These are phyloP conservation scores for Hydrophis major DNA, from an alignment of 2,797 vertebrate species.

Conservation along the genomic window DNA sequence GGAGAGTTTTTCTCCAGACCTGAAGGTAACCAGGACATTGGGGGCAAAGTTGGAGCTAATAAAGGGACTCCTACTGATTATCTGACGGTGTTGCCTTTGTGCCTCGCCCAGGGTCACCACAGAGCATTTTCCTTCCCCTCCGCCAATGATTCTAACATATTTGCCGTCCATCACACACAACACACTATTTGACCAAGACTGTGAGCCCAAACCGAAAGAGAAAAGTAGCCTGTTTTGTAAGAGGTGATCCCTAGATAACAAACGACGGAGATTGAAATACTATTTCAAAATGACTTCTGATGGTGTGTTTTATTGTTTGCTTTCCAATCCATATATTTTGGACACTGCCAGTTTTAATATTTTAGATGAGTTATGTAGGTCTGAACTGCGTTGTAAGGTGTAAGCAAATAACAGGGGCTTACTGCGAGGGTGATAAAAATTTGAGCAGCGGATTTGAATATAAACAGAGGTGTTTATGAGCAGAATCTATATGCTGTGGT, in stretches of 20 bases:
- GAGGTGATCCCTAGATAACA: background rate
- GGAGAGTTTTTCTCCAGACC: too few relatives aligned
- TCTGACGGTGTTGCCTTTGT: too few relatives aligned
- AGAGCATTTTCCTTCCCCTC: background rate
- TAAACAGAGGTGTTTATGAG: background rate
- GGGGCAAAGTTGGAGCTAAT: too few relatives aligned
- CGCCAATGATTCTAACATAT: background rate
- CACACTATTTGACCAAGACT: background rate
- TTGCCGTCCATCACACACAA: background rate
- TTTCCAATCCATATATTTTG: conserved; percentile 14
- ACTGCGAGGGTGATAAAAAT: background rate
- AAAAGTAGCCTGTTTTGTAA: background rate
- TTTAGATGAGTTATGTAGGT: background rate
- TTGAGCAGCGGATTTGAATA: background rate
- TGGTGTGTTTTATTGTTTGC: background rate
- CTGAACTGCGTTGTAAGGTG: background rate
- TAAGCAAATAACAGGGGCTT: background rate
- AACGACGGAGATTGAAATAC: background rate
- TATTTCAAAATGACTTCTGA: background rate
- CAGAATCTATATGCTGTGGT: background rate
- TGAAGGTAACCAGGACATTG: too few relatives aligned
- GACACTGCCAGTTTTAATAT: background rate
- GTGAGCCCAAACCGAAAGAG: background rate
- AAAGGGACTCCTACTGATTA: too few relatives aligned
- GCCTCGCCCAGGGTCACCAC: too few relatives aligned